These are phyloP conservation scores for Taxidea taxus DNA, from an alignment of 2,113 vertebrate genomes.

Conservation along the genomic window DNA sequence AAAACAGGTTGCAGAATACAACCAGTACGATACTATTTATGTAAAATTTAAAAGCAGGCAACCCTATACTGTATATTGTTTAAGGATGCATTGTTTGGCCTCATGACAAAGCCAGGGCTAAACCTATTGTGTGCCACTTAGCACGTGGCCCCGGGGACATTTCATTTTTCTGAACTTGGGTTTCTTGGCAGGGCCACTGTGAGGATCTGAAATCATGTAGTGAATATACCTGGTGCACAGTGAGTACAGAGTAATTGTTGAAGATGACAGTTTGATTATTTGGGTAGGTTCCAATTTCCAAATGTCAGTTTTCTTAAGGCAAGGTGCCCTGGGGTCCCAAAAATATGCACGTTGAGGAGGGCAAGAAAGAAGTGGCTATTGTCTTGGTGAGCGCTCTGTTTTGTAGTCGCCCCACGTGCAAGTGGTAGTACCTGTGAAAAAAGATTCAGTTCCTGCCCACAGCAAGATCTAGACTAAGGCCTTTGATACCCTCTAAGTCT, in stretches of 20 bases:
- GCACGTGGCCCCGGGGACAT: not conserved
- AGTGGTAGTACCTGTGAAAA: not conserved
- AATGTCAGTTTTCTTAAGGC: not conserved
- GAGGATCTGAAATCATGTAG: not conserved
- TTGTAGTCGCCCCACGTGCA: too few relatives aligned
- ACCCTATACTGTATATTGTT: not conserved
- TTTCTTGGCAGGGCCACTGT: not conserved
- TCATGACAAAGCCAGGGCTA: not conserved
- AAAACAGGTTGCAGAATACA: not conserved
- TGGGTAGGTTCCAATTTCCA: not conserved
- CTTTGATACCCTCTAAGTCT: not conserved
- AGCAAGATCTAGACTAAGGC: not conserved
- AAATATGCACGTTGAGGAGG: not conserved
- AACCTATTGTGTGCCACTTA: not conserved
- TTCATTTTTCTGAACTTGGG: not conserved
- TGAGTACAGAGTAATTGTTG: not conserved
- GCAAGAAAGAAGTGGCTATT: too few relatives aligned
- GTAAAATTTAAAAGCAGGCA: not conserved
- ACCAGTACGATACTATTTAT: not conserved
- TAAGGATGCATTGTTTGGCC: not conserved
- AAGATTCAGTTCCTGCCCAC: not conserved
- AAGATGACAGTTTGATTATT: not conserved
- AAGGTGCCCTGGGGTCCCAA: not conserved
- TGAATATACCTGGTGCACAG: too few relatives aligned
- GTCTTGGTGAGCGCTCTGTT: not conserved